A percentile compares a stretch with the other conserved stretches of the same genome.
phyloP scores from a whole-genome alignment of 2,888 invertebrate species.

The Epsilonema sp. region DNA sequence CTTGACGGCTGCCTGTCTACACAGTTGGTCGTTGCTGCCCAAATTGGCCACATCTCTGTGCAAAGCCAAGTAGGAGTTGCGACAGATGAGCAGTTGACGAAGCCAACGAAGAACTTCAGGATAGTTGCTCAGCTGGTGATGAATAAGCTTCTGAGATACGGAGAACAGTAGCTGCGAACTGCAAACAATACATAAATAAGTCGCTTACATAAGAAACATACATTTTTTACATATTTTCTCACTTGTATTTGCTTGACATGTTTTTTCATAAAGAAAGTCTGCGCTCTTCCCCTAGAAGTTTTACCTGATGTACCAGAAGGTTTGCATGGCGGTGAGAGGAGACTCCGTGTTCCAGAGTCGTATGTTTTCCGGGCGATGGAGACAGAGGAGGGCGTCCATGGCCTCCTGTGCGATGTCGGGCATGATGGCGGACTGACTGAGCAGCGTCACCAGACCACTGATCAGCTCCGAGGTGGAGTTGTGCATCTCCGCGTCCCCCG shows the following conservation, averaged over 20 bases:
- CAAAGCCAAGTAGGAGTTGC: slow-evolving; percentile 63
- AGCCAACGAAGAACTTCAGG: slow-evolving; percentile 93
- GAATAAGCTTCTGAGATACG: slow-evolving; percentile 87
- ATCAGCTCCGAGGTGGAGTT: slow-evolving; percentile 62
- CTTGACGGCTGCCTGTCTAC: slow-evolving; percentile 91
- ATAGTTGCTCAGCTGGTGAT: slow-evolving; percentile 87
- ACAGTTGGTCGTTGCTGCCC: slow-evolving; percentile 77
- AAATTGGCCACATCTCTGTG: slow-evolving; percentile 31
- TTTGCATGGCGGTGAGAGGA: slow-evolving; percentile 51
- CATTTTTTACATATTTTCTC: too few relatives aligned
- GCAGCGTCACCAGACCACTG: slow-evolving; percentile 77
- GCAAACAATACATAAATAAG: too few relatives aligned
- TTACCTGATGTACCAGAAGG: too few relatives aligned
- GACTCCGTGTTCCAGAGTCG: slow-evolving; percentile 95
- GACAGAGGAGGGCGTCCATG: slow-evolving; percentile 79
- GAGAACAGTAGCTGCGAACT: slow-evolving; percentile 89
- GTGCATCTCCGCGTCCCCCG: too few relatives aligned
- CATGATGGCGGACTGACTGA: slow-evolving; percentile 65
- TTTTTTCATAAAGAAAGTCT: too few relatives aligned
- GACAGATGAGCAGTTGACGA: slow-evolving; percentile 70
- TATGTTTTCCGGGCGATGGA: slow-evolving; percentile 82
- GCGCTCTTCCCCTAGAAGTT: too few relatives aligned
- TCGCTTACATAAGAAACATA: too few relatives aligned
- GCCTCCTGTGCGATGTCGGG: slow-evolving; percentile 87
- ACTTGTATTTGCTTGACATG: too few relatives aligned